Evolutionary conservation across 2,797 vertebrate species (phyloP), one percentile per base, ranked within the genome.

Genomic region (Rhynchotus rufescens): DNA sequence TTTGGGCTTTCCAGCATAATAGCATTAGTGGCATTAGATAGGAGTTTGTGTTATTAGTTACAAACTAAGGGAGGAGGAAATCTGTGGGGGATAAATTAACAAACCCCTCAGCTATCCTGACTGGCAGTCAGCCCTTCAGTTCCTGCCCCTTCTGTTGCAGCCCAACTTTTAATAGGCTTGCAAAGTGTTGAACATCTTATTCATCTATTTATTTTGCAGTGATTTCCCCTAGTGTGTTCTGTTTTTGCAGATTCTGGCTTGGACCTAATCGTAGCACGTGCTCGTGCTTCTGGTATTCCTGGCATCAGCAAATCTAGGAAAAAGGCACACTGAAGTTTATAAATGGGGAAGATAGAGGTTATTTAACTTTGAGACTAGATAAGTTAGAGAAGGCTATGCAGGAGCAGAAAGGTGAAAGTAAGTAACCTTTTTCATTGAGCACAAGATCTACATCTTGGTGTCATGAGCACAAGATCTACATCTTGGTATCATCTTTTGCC

Each of bases 1-100:
- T 86, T 94, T 94, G 54, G 34, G 72, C 45, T 96, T 97, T 95
- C 93, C 84, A 81, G 86, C 79, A 86, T 91, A 95, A 95, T 96
- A 96, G 86, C 93, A 94, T 96, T 96, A 95, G 65, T 59, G 73
- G 87, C 83, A 89, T 93, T 95, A 94, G 80, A 88, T 69, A 89
- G 94, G 84, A 59, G 83, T 91, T 80, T 93, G 51, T 95, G 64
- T 92, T 93, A 91, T 65, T 95, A 91, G 71, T 89, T 92, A 84
- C 93, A 93, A 80, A 90, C 74, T 95, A 75, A 87, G 86, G 92
- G 89, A 96, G 83, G 81, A 92, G 30, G 36, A 87, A 93, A 52
- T 89, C 86, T 92, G 69, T 80, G 45, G 60, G 71, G 89, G 38
- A 95, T 95, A 94, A 95, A 93, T 91, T 92, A 91, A 79, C 89